These are phyloP conservation scores for Limnephilus rhombicus DNA, from an alignment of 2,888 invertebrate species.

Conservation along the genomic window DNA sequence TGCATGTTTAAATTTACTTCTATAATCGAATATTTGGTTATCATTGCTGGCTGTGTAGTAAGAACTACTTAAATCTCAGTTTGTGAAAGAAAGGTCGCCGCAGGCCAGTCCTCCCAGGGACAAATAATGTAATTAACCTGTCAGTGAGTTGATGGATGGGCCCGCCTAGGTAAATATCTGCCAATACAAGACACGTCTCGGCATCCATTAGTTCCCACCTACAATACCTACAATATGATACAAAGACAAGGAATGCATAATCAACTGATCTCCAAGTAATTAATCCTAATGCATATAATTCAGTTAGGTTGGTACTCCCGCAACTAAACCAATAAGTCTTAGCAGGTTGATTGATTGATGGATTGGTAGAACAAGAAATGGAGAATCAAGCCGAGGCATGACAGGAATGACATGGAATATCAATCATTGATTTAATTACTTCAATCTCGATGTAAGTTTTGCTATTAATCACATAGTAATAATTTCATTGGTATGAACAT, in stretches of 20 bases:
- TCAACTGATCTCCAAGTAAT: neutral
- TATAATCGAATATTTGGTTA: neutral
- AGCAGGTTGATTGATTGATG: constrained; percentile 7
- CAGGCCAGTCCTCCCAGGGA: neutral
- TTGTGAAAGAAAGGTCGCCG: neutral
- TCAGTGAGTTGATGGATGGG: neutral
- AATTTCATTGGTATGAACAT: no score
- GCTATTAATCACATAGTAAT: neutral
- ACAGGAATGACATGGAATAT: constrained; percentile 24
- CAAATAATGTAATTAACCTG: neutral
- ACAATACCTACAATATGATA: neutral
- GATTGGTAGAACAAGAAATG: neutral
- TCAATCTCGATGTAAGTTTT: neutral
- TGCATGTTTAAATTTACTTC: no score
- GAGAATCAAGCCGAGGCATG: neutral
- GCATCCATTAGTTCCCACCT: neutral
- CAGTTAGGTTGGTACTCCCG: neutral
- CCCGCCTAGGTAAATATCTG: neutral
- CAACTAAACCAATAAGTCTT: constrained; percentile 10
- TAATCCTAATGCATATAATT: neutral
- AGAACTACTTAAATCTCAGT: neutral
- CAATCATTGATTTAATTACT: constrained; percentile 24
- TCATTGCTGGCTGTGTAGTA: neutral
- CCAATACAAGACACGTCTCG: neutral
- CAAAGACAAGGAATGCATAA: neutral